phyloP scores from a whole-genome alignment of 2,113 vertebrate species.

The Ornithorhynchus anatinus region DNA sequence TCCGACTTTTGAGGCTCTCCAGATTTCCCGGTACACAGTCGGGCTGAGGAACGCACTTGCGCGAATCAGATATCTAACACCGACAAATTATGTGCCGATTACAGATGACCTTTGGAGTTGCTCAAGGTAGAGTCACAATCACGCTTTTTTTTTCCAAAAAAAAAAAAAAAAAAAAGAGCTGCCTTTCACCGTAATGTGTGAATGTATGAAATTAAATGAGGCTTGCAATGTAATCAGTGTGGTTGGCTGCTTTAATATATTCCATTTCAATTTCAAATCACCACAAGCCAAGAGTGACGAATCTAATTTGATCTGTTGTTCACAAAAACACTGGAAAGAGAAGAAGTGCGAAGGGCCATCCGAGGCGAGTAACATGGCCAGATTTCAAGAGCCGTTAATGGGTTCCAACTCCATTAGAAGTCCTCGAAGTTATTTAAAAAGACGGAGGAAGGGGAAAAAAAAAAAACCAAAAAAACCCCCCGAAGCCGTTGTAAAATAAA shows the following conservation, averaged over 20 bases:
- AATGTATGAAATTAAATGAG: conserved; percentile 80
- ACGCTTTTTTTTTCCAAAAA: no score
- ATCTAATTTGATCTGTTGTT: conserved; percentile 77
- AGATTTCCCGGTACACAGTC: conserved; percentile 38
- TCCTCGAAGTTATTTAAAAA: conserved; percentile 27
- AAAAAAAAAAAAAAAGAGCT: conserved; percentile 53
- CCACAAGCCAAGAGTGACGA: conserved; percentile 71
- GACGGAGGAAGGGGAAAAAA: conserved; percentile 35
- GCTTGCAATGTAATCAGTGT: conserved; percentile 80
- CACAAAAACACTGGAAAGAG: conserved; percentile 69
- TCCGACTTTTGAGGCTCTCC: conserved; percentile 26
- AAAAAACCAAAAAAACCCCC: conserved; percentile 26
- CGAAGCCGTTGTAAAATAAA: not conserved
- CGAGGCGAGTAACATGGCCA: conserved; percentile 49
- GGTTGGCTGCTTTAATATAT: conserved; percentile 80
- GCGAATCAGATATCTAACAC: conserved; percentile 72
- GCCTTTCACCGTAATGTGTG: conserved; percentile 70
- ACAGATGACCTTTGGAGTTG: conserved; percentile 72
- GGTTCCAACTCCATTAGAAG: conserved; percentile 38
- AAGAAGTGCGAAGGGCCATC: conserved; percentile 51
- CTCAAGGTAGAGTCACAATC: conserved; percentile 74
- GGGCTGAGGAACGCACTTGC: conserved; percentile 47
- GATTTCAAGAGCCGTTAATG: conserved; percentile 63
- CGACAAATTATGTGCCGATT: conserved; percentile 74
- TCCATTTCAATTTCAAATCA: conserved; percentile 81